A percentile compares a stretch with the other conserved stretches of the same genome.
These are phyloP conservation scores for Zaprionus gabonicus DNA, from an alignment of 1,140 invertebrate species.

Conservation along the genomic window DNA sequence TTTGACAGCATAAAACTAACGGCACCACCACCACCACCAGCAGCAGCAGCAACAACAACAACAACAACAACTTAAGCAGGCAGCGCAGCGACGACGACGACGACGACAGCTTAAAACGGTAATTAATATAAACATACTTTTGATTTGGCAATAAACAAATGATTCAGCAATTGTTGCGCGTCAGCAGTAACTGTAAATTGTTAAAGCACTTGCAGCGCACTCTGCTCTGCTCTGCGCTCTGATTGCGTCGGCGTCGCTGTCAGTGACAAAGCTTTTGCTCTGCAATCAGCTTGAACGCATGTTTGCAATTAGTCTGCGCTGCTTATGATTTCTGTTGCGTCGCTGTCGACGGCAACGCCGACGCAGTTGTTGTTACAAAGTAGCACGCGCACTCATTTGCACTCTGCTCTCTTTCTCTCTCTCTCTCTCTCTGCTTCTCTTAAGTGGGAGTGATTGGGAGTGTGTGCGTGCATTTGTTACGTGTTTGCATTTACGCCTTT, in stretches of 20 bases:
- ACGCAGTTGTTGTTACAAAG: slow-evolving; percentile 41
- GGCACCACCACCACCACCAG: slow-evolving; percentile 29
- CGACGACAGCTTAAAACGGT: slow-evolving; percentile 74
- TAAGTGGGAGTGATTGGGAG: background rate
- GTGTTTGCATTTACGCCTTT: slow-evolving; percentile 52
- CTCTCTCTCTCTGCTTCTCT: background rate
- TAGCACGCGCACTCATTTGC: slow-evolving; percentile 58
- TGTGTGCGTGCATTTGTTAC: slow-evolving; percentile 25
- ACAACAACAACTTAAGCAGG: slow-evolving; percentile 55
- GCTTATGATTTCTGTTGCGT: slow-evolving; percentile 53
- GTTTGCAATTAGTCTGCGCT: slow-evolving; percentile 76
- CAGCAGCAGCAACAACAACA: slow-evolving; percentile 1
- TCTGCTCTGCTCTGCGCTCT: slow-evolving; percentile 41
- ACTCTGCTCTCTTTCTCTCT: slow-evolving; percentile 16
- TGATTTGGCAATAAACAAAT: slow-evolving; percentile 80
- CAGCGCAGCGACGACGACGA: background rate
- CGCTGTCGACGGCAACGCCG: slow-evolving; percentile 10
- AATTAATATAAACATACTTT: slow-evolving; percentile 77
- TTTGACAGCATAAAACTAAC: slow-evolving; percentile 66
- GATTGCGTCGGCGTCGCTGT: slow-evolving; percentile 32
- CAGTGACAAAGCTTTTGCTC: slow-evolving; percentile 47
- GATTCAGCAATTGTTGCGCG: slow-evolving; percentile 70
- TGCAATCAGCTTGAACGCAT: slow-evolving; percentile 57
- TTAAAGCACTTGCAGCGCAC: slow-evolving; percentile 58
- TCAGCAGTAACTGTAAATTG: slow-evolving; percentile 66